These are phyloP conservation scores for Epinephelus awoara DNA, from an alignment of 2,797 vertebrate genomes.

Conservation along the genomic window DNA sequence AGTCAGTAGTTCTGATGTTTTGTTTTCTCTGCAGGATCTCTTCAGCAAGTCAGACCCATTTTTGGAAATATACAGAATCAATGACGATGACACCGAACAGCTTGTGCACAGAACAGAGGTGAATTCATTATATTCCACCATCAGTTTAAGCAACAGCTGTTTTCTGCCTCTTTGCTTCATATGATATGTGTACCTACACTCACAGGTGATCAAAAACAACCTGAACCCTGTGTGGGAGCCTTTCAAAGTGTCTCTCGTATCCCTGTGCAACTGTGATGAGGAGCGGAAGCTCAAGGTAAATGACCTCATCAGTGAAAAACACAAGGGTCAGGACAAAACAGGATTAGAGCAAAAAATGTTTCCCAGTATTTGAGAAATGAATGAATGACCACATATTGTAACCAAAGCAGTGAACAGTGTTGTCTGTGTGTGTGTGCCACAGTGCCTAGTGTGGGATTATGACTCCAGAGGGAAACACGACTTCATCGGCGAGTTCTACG, in stretches of 20 bases:
- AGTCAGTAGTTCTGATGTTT: constrained; percentile 7
- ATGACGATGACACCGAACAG: constrained; percentile 92
- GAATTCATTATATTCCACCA: constrained; percentile 38
- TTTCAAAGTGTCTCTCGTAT: constrained; percentile 96
- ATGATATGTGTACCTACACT: background rate
- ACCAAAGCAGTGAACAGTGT: constrained; percentile 29
- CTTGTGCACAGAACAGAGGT: constrained; percentile 97
- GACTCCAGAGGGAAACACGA: constrained; percentile 97
- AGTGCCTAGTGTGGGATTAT: constrained; percentile 97
- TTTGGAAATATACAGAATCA: constrained; percentile 94
- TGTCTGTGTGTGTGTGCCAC: constrained; percentile 51
- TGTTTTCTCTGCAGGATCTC: constrained; percentile 88
- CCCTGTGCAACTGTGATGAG: constrained; percentile 95
- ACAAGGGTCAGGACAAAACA: background rate
- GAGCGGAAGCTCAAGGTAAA: constrained; percentile 93
- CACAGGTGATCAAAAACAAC: constrained; percentile 96
- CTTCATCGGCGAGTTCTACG: constrained; percentile 97
- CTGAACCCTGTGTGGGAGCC: constrained; percentile 96
- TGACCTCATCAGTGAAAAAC: constrained; percentile 13
- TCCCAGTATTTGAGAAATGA: background rate
- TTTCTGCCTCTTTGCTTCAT: constrained; percentile 23
- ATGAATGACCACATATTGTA: background rate
- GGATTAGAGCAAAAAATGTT: background rate
- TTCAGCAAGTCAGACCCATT: constrained; percentile 99
- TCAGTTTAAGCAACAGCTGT: constrained; percentile 11